A percentile compares a stretch with the other conserved stretches of the same genome.
phyloP scores from a whole-genome alignment of 30 jellyfish, hydroid and myxozoan species.

The Aurelia sp. region DNA sequence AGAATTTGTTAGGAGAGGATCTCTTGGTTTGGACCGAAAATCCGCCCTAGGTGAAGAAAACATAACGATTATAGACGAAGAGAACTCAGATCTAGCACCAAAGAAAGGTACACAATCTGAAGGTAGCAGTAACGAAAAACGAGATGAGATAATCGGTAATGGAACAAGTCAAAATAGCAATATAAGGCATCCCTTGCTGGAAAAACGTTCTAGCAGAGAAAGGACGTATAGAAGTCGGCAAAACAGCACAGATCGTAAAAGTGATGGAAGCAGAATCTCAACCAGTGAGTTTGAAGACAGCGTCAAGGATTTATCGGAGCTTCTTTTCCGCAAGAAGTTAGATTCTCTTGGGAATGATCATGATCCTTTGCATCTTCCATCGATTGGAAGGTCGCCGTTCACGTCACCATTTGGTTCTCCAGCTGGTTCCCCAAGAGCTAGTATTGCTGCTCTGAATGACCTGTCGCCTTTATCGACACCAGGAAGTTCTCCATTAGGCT shows the following conservation, averaged over 20 bases:
- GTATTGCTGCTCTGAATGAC: not conserved
- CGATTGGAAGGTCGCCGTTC: constrained; percentile 14
- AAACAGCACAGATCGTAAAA: not conserved
- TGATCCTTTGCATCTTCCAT: constrained; percentile 36
- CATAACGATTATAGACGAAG: not conserved
- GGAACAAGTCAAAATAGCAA: not conserved
- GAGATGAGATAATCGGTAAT: not conserved
- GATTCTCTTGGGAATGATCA: not conserved
- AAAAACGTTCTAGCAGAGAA: not conserved
- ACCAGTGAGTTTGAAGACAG: not conserved
- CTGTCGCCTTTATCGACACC: constrained; percentile 29
- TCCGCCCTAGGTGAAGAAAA: too few species aligned
- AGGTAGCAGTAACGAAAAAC: not conserved
- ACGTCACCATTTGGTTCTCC: constrained; percentile 39
- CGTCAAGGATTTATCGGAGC: not conserved
- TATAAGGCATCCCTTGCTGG: not conserved
- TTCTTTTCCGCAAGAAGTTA: not conserved
- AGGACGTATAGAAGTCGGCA: not conserved
- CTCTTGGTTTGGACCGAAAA: not conserved
- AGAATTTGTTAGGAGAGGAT: not conserved
- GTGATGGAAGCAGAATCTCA: not conserved
- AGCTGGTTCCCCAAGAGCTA: constrained; percentile 14
- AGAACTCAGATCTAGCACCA: not conserved
- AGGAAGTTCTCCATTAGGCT: constrained; percentile 19
- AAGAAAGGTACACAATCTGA: not conserved